A percentile compares a stretch with the other conserved stretches of the same genome.
Evolutionary conservation across 35 echinoderm and acorn worm species (phyloP).

Genomic region (Amphiura filiformis): DNA sequence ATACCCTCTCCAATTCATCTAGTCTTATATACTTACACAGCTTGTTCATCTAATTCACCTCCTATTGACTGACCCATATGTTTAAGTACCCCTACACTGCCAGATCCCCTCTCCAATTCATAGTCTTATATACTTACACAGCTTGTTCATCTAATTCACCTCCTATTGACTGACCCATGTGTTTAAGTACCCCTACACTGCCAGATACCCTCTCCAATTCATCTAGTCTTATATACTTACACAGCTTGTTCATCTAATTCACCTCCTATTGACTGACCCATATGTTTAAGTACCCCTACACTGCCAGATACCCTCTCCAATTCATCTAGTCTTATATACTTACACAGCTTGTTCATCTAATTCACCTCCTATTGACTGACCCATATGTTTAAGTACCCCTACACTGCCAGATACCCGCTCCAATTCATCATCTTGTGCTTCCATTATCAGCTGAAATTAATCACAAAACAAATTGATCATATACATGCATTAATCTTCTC

Average conservation of each 20-base stretch:
- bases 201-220: slow-evolving; percentile 48
- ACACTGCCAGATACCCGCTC: slow-evolving; percentile 82
- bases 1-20: not conserved
- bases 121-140: slow-evolving; percentile 55
- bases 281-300: slow-evolving; percentile 79
- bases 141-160: slow-evolving; percentile 97
- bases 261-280: slow-evolving; percentile 90
- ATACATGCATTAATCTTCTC: not conserved
- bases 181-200: slow-evolving; percentile 78
- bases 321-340: slow-evolving; percentile 89
- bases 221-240: slow-evolving; percentile 84
- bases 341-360: slow-evolving; percentile 98
- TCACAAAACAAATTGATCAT: not conserved
- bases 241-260: slow-evolving; percentile 97
- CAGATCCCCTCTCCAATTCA: not conserved
- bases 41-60: slow-evolving; percentile 95
- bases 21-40: slow-evolving; percentile 74
- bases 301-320: slow-evolving; percentile 76
- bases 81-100: slow-evolving; percentile 81
- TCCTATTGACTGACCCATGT: slow-evolving; percentile 93
- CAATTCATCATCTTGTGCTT: slow-evolving; percentile 85
- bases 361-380: slow-evolving; percentile 88
- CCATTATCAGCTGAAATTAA: slow-evolving; percentile 73
- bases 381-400: slow-evolving; percentile 82
- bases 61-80: slow-evolving; percentile 93